These are phyloP conservation scores for Paraescarpia echinospica DNA, from an alignment of 1,140 invertebrate species.

Conservation along the genomic window DNA sequence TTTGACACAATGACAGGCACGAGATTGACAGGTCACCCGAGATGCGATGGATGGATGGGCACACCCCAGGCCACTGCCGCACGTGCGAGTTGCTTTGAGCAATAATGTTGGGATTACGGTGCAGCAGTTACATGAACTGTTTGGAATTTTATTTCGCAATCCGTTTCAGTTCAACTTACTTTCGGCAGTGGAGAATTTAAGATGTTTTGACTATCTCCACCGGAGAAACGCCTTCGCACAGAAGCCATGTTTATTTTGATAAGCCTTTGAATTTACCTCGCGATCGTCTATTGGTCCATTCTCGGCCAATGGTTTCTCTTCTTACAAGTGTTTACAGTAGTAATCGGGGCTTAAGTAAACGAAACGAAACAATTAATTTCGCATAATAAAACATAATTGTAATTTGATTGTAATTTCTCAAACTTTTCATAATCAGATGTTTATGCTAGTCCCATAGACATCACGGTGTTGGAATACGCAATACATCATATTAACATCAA, in stretches of 20 bases:
- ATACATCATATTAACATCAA: too few species aligned
- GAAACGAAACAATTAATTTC: not conserved
- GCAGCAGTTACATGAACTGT: not conserved
- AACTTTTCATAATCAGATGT: too few species aligned
- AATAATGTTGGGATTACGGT: not conserved
- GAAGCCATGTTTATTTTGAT: not conserved
- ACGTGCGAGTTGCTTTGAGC: not conserved
- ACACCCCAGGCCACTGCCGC: not conserved
- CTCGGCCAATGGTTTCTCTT: not conserved
- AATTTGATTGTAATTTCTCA: too few species aligned
- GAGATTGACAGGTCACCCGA: not conserved
- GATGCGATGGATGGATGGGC: not conserved
- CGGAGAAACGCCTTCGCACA: not conserved
- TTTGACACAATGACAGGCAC: not conserved
- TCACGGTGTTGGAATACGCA: too few species aligned
- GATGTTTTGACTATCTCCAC: not conserved
- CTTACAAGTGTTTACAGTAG: not conserved
- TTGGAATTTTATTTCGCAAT: not conserved
- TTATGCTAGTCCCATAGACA: too few species aligned
- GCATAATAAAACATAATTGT: too few species aligned
- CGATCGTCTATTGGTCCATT: not conserved
- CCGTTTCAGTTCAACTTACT: not conserved
- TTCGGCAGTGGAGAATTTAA: not conserved
- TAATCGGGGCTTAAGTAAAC: not conserved
- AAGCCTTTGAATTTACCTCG: conserved; percentile 4